Base-by-base conservation (phyloP, 2,888 invertebrate species). In the Barypeithes pellucidus region DNA sequence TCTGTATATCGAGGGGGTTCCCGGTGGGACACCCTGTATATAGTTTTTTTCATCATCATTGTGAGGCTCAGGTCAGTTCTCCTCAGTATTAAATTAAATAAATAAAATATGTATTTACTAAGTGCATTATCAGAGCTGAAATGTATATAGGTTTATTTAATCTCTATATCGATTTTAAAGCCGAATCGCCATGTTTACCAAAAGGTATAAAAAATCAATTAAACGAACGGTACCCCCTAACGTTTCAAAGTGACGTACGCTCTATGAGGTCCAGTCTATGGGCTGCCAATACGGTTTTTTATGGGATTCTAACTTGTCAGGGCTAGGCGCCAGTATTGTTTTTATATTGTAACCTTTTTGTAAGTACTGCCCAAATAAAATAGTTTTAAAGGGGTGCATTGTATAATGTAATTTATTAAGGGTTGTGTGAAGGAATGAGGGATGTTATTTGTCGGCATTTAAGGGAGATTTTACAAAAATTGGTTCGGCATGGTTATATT, bases 231-330 rank as follows among this genome's bases (percentile, higher is more conserved):
- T 57, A 57, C 66, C 72, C 61, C 72, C 66, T 39, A 16, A 41
- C 45, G 70, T 61, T 67, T 33, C 61, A 43, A 24, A 62, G 41
- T 67, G 72, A 62, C 67, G 60, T 67, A 20, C 61, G 41, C 72
- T 33, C 62, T 62, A 72, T 54, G 67, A 57, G 67, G 72, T 50
- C 66, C 65, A 33, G 67, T 66, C 72, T 62, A 72, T 72, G 67
- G 57, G 72, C 72, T 72, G 72, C 72, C 72, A 72, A 72, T 72
- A 72, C 18, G 43, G 57, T 72, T 72, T 72, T 72, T 72, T 72
- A 72, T 72, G 72, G 60, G 47, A 39, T 36, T 65, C 33, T 20
- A 33, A 36, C 43, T 66, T 60, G 71, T 72, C 71, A 66, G 47
- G 66, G 59, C 41, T 39, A 72, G 72, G 72, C 72, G 72, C 72